Base-by-base conservation (phyloP, 2,113 vertebrate genomes). In the Apaloderma vittatum region DNA sequence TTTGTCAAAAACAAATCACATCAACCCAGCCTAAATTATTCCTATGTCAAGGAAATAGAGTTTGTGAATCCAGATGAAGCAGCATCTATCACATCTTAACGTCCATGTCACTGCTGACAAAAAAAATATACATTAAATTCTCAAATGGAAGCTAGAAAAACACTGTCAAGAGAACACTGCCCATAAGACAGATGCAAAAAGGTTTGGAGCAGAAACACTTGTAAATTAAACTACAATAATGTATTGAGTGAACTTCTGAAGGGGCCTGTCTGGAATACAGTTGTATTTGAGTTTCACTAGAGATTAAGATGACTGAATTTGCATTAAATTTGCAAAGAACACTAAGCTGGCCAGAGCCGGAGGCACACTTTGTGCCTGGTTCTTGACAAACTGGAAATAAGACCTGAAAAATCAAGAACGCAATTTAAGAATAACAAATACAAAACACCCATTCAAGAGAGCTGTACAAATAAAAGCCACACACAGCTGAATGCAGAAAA, bases 1-100 rank as follows among this genome's bases (percentile, higher is more conserved):
- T 92, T 90, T 77, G 46, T 70, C 71, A 80, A 54, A 63, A 93
- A 80, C 19, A 94, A 86, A 84, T 88, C 36, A 62, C n/a, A 80
- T 80, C 30, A 76, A 77, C 26, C 11, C 49, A 80, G 54, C 13
- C 59, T 82, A 68, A 86, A 86, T 84, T 74, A 92, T 34, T 83
- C 54, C 32, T 86, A 11, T 32, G 75, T 86, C 72, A 95, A 74
- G 15, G 24, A 92, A 77, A 71, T 22, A 80, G 20, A 49, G 86
- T 93, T 30, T 80, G 49, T 88, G 40, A 83, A 90, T 66, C 26
- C 86, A 88, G 74, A 91, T 58, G 55, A 86, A 94, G 59, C 24
- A 91, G 46, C 30, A 88, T 62, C 40, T 90, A 55, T 86, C 79
- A 73, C 51, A 83, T 57, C 51, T 71, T 74, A 40, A 92, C 51